Percentiles rank a stretch among this genome's conserved stretches.
phyloP scores from a whole-genome alignment of 2,888 invertebrate species.

The Drosophila villosipedis region DNA sequence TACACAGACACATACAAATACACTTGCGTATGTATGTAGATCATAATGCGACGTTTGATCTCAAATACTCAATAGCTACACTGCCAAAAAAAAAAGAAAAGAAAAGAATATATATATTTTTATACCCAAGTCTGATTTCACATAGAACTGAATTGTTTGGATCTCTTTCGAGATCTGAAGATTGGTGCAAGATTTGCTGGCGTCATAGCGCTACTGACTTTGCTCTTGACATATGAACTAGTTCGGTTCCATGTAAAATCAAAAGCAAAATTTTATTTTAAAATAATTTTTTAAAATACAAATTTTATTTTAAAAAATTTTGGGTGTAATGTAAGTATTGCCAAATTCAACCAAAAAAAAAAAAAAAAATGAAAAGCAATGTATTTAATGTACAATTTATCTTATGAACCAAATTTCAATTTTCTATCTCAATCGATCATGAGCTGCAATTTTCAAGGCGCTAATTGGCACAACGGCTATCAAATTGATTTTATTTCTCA shows the following conservation, averaged over 20 bases:
- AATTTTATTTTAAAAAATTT: conserved; percentile 85
- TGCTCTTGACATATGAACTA: conserved; percentile 17
- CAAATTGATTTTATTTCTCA: conserved; percentile 6
- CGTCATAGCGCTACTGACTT: conserved; percentile 11
- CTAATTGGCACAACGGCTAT: conserved; percentile 28
- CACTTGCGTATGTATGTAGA: conserved; percentile 37
- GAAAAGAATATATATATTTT: neutral
- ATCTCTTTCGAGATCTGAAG: conserved; percentile 17
- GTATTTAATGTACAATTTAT: conserved; percentile 69
- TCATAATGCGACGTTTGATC: conserved; percentile 52
- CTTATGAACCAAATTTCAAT: conserved; percentile 45
- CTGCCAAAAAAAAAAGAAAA: conserved; percentile 18
- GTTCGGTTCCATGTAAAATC: conserved; percentile 82
- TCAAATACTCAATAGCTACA: conserved; percentile 28
- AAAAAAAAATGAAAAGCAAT: conserved; percentile 53
- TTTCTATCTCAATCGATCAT: conserved; percentile 20
- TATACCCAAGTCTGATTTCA: conserved; percentile 82
- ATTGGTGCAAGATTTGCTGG: conserved; percentile 43
- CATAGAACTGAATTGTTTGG: conserved; percentile 72
- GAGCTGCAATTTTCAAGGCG: conserved; percentile 41
- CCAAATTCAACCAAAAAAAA: conserved; percentile 51
- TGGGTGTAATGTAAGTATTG: conserved; percentile 85
- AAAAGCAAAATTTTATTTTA: conserved; percentile 84
- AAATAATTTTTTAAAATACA: conserved; percentile 84
- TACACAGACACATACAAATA: conserved; percentile 17